phyloP scores from a whole-genome alignment of 2,113 vertebrate genomes.

The Felis catus region F.catus_Fca126_mat1.0 CM031414.1:14417501-14418000 shows the following conservation, averaged over 20 bases:
- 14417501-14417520: accelerated
- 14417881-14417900: neutral
- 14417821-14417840: neutral
- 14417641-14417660: neutral
- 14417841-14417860: neutral
- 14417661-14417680: neutral
- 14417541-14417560: neutral
- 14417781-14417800: neutral
- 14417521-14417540: neutral
- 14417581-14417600: neutral
- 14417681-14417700: neutral
- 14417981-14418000: no score
- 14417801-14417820: neutral
- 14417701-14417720: neutral
- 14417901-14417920: no score
- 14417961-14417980: no score
- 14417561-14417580: neutral
- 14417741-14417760: neutral
- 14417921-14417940: no score
- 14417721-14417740: neutral
- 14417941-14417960: no score
- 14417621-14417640: neutral
- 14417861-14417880: neutral
- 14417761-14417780: neutral
- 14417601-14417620: neutral